Percentiles rank a stretch among this genome's conserved stretches.
Evolutionary conservation across 2,797 vertebrate genomes (phyloP).

Genomic region (Poeciliopsis turneri): DNA sequence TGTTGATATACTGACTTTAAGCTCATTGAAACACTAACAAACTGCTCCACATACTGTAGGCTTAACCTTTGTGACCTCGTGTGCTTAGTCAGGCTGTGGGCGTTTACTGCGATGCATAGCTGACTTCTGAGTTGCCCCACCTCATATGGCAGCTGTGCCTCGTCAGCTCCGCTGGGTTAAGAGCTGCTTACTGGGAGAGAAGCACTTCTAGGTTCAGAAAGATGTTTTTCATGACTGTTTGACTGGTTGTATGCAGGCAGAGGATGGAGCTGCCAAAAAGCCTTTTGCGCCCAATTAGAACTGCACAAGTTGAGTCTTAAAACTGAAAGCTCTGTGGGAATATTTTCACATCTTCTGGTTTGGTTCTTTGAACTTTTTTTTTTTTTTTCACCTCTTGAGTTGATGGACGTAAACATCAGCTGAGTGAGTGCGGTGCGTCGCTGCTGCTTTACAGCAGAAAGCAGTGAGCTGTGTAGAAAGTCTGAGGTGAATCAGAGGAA

Average conservation of each 20-base stretch:
- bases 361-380: neutral
- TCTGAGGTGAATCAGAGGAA: slow-evolving; percentile 78
- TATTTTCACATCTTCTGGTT: neutral
- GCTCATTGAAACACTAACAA: neutral
- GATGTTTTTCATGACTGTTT: slow-evolving; percentile 17
- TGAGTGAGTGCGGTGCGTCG: slow-evolving; percentile 10
- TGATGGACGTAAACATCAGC: slow-evolving; percentile 5
- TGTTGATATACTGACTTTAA: neutral
- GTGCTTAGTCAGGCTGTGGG: slow-evolving; percentile 31
- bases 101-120: slow-evolving; percentile 42
- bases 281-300: slow-evolving; percentile 26
- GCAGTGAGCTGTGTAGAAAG: slow-evolving; percentile 58
- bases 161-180: slow-evolving; percentile 33
- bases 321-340: neutral
- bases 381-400: neutral
- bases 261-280: slow-evolving; percentile 5
- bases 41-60: slow-evolving; percentile 10
- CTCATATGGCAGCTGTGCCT: slow-evolving; percentile 53
- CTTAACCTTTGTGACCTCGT: slow-evolving; percentile 17
- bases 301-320: slow-evolving; percentile 23
- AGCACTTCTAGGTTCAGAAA: slow-evolving; percentile 2
- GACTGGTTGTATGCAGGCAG: slow-evolving; percentile 60
- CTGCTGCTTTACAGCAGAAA: slow-evolving; percentile 37
- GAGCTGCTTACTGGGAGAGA: slow-evolving; percentile 7
- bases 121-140: slow-evolving; percentile 45